Percentiles rank a stretch among this genome's conserved stretches.
These are phyloP conservation scores for Rhadinocentrus ornatus DNA, from an alignment of 2,797 vertebrate species.

Conservation along the genomic window DNA sequence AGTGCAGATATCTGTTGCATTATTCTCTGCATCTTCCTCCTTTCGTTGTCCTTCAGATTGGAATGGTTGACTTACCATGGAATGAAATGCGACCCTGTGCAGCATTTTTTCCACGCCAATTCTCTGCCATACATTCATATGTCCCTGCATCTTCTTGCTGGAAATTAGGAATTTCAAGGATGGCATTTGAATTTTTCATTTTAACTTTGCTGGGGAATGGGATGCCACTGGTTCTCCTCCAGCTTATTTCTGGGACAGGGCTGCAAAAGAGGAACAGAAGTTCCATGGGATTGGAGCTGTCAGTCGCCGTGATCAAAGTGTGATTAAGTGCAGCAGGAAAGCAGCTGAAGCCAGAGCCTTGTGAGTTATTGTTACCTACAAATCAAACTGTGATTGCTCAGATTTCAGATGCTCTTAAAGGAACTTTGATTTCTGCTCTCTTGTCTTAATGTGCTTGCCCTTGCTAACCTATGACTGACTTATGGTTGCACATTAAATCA, in stretches of 20 bases:
- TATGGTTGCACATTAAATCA: conserved; percentile 45
- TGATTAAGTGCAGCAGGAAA: conserved; percentile 42
- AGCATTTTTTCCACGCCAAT: conserved; percentile 91
- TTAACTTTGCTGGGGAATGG: conserved; percentile 91
- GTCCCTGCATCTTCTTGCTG: conserved; percentile 94
- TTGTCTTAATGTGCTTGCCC: conserved; percentile 34
- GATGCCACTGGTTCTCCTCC: conserved; percentile 91
- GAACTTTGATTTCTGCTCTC: conserved; percentile 56
- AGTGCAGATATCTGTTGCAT: conserved; percentile 29
- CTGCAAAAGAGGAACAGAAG: conserved; percentile 75
- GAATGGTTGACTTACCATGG: conserved; percentile 84
- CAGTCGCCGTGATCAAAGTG: conserved; percentile 57
- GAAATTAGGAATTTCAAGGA: conserved; percentile 92
- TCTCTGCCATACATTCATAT: conserved; percentile 94
- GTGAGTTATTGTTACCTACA: conserved; percentile 45
- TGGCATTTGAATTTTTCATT: conserved; percentile 88
- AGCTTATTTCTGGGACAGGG: conserved; percentile 93
- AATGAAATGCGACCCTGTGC: conserved; percentile 92
- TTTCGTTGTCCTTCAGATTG: conserved; percentile 27
- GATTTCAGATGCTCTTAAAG: conserved; percentile 51
- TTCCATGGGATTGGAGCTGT: conserved; percentile 51
- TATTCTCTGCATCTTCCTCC: conserved; percentile 5
- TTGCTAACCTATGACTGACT: conserved; percentile 33
- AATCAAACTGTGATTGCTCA: conserved; percentile 51
- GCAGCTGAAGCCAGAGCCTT: conserved; percentile 27